Percentiles rank a stretch among this genome's conserved stretches.
phyloP scores from a whole-genome alignment of 2,113 vertebrate species.

The Platysternon megacephalum region DNA sequence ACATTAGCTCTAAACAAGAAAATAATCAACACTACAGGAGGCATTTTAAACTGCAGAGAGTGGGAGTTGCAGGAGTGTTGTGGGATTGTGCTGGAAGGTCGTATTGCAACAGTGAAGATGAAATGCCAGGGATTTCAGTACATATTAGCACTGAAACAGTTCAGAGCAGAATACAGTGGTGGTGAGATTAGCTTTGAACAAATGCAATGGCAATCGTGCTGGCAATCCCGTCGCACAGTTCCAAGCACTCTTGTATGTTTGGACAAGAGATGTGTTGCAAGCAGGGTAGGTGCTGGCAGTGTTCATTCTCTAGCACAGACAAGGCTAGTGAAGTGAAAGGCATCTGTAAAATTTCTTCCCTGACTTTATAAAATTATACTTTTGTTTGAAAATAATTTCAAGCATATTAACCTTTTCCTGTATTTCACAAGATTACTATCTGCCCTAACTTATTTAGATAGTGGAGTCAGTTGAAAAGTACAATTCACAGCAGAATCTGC shows the following conservation, averaged over 20 bases:
- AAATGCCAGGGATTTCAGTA: background rate
- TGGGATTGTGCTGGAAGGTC: background rate
- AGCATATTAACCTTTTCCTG: background rate
- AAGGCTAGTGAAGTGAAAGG: background rate
- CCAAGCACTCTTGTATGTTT: accelerated
- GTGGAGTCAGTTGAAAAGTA: background rate
- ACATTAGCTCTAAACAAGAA: background rate
- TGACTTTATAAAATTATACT: background rate
- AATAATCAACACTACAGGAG: background rate
- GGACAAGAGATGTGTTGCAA: accelerated
- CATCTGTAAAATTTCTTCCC: background rate
- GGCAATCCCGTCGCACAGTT: accelerated
- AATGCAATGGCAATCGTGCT: background rate
- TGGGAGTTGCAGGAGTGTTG: background rate
- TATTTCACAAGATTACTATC: background rate
- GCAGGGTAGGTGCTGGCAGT: background rate
- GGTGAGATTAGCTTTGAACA: background rate
- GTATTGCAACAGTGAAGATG: background rate
- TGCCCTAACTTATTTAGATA: background rate
- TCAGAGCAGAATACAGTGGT: background rate
- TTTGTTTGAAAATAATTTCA: background rate
- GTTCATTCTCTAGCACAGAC: background rate
- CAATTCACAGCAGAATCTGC: background rate
- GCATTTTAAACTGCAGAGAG: background rate
- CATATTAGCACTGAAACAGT: background rate